These are phyloP conservation scores for Frieseomelitta varia DNA, from an alignment of 1,140 invertebrate genomes.

Conservation along the genomic window DNA sequence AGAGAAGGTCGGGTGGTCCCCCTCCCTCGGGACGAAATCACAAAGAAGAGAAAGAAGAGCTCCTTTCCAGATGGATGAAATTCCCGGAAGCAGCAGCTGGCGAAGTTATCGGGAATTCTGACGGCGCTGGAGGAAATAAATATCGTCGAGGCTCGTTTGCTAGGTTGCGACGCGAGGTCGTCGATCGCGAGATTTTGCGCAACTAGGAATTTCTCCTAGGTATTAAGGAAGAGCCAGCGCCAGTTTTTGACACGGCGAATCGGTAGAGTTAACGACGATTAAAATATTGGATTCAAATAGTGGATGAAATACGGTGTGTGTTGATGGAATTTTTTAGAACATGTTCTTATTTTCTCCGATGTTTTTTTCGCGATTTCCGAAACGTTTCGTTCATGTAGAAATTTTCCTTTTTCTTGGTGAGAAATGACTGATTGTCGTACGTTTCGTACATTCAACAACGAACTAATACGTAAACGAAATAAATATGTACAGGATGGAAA, in stretches of 20 bases:
- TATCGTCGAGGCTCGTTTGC: constrained; percentile 59
- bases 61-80: neutral
- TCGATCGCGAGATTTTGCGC: neutral
- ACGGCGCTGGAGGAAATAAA: constrained; percentile 63
- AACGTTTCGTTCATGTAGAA: no score
- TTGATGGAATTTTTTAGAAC: no score
- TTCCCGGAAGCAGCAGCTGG: neutral
- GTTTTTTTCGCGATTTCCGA: no score
- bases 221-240: neutral
- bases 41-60: neutral
- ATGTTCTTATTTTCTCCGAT: no score
- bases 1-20: neutral
- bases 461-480: no score
- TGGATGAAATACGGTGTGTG: no score
- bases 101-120: neutral
- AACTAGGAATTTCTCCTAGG: neutral
- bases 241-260: neutral
- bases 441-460: no score
- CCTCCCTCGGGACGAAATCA: neutral
- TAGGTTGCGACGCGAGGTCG: neutral
- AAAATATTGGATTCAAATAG: no score
- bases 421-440: no score
- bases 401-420: no score
- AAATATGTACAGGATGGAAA: no score
- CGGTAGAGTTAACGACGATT: neutral